These are phyloP conservation scores for Pelosia muscerda DNA, from an alignment of 2,888 invertebrate species.

Conservation along the genomic window DNA sequence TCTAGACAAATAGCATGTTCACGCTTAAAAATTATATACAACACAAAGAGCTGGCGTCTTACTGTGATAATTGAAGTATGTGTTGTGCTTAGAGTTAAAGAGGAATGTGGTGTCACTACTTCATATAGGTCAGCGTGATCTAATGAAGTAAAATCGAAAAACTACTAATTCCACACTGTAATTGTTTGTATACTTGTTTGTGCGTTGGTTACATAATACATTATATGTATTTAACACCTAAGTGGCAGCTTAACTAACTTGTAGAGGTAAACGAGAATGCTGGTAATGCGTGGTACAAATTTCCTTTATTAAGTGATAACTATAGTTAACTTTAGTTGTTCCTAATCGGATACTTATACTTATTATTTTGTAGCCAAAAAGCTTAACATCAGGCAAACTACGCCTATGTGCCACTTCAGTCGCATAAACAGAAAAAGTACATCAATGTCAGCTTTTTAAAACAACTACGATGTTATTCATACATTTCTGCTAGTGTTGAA, in stretches of 20 bases:
- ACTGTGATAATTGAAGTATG: slow-evolving; percentile 7
- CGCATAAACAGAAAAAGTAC: background rate
- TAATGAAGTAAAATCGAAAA: background rate
- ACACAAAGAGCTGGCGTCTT: slow-evolving; percentile 21
- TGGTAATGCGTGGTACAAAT: no score
- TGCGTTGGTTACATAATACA: no score
- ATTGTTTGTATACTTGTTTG: background rate
- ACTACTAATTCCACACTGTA: no score
- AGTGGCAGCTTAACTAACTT: no score
- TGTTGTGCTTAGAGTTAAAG: background rate
- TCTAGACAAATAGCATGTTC: slow-evolving; percentile 39
- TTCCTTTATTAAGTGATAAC: no score
- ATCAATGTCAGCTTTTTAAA: background rate
- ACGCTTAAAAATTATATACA: slow-evolving; percentile 23
- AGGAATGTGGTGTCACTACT: background rate
- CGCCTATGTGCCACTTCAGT: no score
- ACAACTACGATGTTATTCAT: background rate
- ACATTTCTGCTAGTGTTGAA: background rate
- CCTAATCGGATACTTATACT: no score
- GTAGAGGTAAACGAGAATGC: no score
- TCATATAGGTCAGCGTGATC: background rate
- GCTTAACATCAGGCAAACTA: no score
- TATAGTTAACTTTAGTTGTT: no score
- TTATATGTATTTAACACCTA: no score
- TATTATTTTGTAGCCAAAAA: no score